phyloP scores from a whole-genome alignment of 2,797 vertebrate species.

The Nyctibius grandis region DNA sequence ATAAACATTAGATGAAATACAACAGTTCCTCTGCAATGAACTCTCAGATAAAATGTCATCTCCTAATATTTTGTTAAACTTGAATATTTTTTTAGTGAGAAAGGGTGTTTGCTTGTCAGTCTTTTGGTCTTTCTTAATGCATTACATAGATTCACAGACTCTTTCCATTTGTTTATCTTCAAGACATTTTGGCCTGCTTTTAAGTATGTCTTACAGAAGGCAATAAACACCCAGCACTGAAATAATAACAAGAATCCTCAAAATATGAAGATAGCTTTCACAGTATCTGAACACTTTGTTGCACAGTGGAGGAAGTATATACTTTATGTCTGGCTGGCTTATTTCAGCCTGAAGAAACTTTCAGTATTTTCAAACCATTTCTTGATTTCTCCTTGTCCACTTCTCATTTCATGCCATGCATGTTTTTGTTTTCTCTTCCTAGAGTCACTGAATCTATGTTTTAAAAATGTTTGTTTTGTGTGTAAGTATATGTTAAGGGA shows the following conservation, averaged over 20 bases:
- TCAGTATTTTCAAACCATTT: neutral
- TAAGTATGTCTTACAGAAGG: neutral
- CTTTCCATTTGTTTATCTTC: neutral
- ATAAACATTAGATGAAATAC: constrained; percentile 15
- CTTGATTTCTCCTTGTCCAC: neutral
- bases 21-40: neutral
- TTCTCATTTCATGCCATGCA: neutral
- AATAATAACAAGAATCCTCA: neutral
- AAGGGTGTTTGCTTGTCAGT: neutral
- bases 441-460: neutral
- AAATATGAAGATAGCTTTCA: neutral
- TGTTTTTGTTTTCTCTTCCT: neutral
- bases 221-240: neutral
- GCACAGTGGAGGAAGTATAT: neutral
- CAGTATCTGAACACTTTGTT: neutral
- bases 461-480: neutral
- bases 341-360: neutral
- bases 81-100: neutral
- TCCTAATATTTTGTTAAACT: neutral
- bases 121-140: neutral
- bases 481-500: neutral
- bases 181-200: neutral
- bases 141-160: neutral
- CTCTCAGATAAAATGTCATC: neutral
- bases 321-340: neutral